A percentile compares a stretch with the other conserved stretches of the same genome.
phyloP scores from a whole-genome alignment of 2,888 invertebrate genomes.

The Embidobia sp. region DNA sequence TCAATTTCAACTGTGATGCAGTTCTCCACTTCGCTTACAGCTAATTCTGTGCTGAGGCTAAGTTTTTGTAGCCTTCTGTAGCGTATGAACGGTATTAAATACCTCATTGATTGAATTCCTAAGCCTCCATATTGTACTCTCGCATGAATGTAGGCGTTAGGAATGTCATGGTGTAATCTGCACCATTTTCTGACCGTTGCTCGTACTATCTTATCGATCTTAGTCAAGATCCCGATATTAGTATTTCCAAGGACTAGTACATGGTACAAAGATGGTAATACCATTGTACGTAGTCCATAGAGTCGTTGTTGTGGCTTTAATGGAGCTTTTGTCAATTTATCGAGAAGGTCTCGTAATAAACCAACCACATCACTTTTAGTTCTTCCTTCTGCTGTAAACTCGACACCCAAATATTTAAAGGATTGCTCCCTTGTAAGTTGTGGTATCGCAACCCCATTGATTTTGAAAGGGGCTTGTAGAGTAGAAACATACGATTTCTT shows the following conservation, averaged over 20 bases:
- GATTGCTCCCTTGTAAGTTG: conserved; percentile 17
- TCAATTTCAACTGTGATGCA: no score
- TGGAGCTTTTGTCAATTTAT: conserved; percentile 29
- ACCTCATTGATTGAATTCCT: conserved; percentile 66
- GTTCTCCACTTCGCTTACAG: no score
- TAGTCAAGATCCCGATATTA: conserved; percentile 9
- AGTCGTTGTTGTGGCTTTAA: conserved; percentile 61
- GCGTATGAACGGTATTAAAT: no score
- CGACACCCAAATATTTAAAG: conserved; percentile 27
- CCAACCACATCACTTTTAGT: no score
- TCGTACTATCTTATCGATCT: neutral
- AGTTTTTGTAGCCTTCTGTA: no score
- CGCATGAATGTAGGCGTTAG: conserved; percentile 71
- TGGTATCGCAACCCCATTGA: neutral
- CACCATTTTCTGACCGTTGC: conserved; percentile 71
- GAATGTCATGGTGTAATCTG: conserved; percentile 72
- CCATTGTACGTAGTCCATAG: conserved; percentile 20
- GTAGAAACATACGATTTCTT: conserved; percentile 49
- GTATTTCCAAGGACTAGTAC: neutral
- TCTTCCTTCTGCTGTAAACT: conserved; percentile 9
- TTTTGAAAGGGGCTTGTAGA: neutral
- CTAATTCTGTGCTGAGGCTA: no score
- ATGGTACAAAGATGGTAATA: conserved; percentile 7
- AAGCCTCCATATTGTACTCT: conserved; percentile 68
- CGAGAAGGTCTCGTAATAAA: no score